phyloP scores from a whole-genome alignment of 2,888 invertebrate genomes.

The Carpatolechia fugitivella region DNA sequence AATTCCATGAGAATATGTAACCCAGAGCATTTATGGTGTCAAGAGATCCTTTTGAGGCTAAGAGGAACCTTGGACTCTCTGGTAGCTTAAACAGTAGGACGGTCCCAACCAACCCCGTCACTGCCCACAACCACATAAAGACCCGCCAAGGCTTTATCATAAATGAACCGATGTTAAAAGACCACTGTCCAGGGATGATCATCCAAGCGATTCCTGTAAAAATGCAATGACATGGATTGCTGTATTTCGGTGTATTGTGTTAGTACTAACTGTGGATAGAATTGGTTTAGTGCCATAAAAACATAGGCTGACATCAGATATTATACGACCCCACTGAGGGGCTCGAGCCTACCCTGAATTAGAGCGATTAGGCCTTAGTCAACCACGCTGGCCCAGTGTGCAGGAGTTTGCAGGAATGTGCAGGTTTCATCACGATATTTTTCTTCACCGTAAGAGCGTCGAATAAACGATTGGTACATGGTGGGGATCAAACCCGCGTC shows the following conservation, averaged over 20 bases:
- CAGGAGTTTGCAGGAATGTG: too few relatives aligned
- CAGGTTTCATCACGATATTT: too few relatives aligned
- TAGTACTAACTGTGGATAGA: not conserved
- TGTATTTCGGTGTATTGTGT: too few relatives aligned
- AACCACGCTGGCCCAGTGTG: too few relatives aligned
- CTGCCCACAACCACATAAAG: constrained; percentile 10
- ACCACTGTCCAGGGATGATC: not conserved
- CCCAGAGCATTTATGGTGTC: not conserved
- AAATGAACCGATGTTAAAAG: not conserved
- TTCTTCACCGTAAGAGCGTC: too few relatives aligned
- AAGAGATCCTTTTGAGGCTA: not conserved
- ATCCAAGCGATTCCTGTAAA: not conserved
- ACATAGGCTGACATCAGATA: not conserved
- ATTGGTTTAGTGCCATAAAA: not conserved
- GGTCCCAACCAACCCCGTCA: not conserved
- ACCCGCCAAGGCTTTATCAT: constrained; percentile 3
- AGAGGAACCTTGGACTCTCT: constrained; percentile 5
- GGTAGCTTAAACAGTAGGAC: not conserved
- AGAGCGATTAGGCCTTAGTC: too few relatives aligned
- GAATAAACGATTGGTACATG: too few relatives aligned
- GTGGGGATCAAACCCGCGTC: too few relatives aligned
- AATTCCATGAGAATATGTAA: not conserved
- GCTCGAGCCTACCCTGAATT: too few relatives aligned
- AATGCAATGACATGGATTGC: too few relatives aligned
- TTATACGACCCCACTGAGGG: too few relatives aligned